Base-by-base conservation (phyloP, 2,113 vertebrate genomes). In the Smithornis capensis region DNA sequence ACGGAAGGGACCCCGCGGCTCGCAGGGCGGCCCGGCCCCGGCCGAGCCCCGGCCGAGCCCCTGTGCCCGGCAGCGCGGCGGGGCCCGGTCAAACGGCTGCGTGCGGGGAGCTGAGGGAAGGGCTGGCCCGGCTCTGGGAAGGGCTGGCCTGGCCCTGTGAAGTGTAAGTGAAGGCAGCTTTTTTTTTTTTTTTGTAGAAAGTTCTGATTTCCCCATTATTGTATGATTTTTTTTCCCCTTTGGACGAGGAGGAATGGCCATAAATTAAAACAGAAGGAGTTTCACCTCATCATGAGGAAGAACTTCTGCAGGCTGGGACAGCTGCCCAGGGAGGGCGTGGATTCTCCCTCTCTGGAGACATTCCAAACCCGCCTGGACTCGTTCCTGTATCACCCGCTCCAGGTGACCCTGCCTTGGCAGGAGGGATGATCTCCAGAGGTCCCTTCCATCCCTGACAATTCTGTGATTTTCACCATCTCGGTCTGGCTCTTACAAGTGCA, bases 101-200 rank as follows among this genome's bases (percentile, higher is more conserved):
- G 29, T 18, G 56, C 49, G 0, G 47, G 42, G 29, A 14, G 28
- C 2, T 3, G 2, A 3, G 5, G 62, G 28, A 4, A 28, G 33
- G 44, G 40, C 60, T 19, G 24, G 47, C 22, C 22, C 63, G 22
- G 33, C 18, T n/a, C n/a, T n/a, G n/a, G n/a, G n/a, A n/a, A n/a
- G n/a, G n/a, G n/a, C n/a, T n/a, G n/a, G n/a, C n/a, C n/a, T n/a
- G n/a, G n/a, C n/a, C n/a, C n/a, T n/a, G n/a, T n/a, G n/a, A n/a
- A n/a, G n/a, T n/a, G n/a, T n/a, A 45, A 68, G 4, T 47, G n/a
- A 38, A 53, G 37, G 3, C 42, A 22, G 27, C 31, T 0, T 35
- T n/a, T 35, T n/a, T 31, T 11, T 44, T 40, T 18, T 18, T 50
- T 57, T 17, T 25, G 17, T 14, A 12, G 23, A 62, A 52, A 49